Evolutionary conservation across 2,888 invertebrate genomes (phyloP), one percentile per base, ranked within the genome.

Genomic region (Epinotia ramella): DNA sequence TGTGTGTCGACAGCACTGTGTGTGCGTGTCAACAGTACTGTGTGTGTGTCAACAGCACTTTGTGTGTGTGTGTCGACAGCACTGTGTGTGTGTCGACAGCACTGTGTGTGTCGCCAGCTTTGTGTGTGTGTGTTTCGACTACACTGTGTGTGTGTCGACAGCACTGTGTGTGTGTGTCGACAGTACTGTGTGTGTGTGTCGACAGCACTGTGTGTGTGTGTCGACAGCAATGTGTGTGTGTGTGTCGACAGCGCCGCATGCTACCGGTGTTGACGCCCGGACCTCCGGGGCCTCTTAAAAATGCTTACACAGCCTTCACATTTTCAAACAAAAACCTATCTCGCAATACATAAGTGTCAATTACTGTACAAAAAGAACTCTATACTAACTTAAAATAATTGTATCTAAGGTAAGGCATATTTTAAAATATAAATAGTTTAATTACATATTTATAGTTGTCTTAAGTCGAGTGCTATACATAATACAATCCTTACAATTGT

Each of bases 251-350:
- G 70, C 64, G 59, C 63, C 69, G n/a, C 20, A n/a, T 53, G 66
- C n/a, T 57, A 56, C 53, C 71, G 78, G 77, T 78, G 81, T 84
- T 84, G 84, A 83, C 87, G 85, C 86, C 79, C 74, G 76, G 73
- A 76, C 76, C 81, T 62, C 62, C 79, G 82, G 81, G 84, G 74
- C 87, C 86, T 82, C 84, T 87, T 85, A 86, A 84, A 92, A 93
- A 93, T 93, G 93, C 93, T 88, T 89, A 89, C 93, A 93, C 93
- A 94, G 93, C 93, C 93, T 87, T 89, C 88, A 82, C 86, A 76
- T 77, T 77, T 73, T 69, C 40, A 77, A 77, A 70, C 69, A 78
- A 73, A 73, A 76, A 53, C 68, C 80, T 69, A 76, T 75, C 73
- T 77, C 79, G 77, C 79, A 67, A 72, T 81, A 83, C 80, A 81